Base-by-base conservation (phyloP, 2,888 invertebrate species). In the Heliconius charithonia region DNA sequence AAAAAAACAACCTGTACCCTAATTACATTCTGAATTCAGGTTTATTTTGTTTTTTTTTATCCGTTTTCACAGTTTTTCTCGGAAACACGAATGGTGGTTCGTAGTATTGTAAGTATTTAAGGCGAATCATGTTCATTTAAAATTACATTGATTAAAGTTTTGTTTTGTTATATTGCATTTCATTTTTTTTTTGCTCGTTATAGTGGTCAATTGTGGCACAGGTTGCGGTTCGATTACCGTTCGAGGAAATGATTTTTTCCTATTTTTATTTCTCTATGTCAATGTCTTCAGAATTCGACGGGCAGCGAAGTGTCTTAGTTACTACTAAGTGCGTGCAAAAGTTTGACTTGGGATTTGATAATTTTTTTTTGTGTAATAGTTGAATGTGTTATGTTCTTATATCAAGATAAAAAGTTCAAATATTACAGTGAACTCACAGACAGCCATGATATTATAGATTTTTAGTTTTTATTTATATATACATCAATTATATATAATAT, bases 1-100 rank as follows among this genome's bases (percentile, higher is more conserved):
- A 32, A 90, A 91, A 87, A 86, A 88, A 90, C 90, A 90, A 88
- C 88, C 87, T 89, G 87, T 73, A 45, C 86, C 88, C 90, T 91
- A 92, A 93, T 92, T 92, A 92, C 84, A 83, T 83, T 79, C 83
- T 81, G 83, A 85, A 85, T 82, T 75, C 80, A 81, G 74, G 81
- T 84, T 83, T 81, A 82, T 81, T 85, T 81, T 70, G 82, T 84
- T 83, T 83, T n/a, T n/a, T 75, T 81, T 83, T 83, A 82, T 81
- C 65, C 51, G 59, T 82, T 63, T 66, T 70, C 74, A 66, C 29
- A 71, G 70, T 72, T 62, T 74, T 78, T 74, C 41, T 76, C 4
- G 22, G 29, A 22, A 66, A 59, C 27, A 72, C n/a, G 70, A 74
- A 70, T 45, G 69, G 27, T 32, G 62, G 41, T 70, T 70, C 66